Percentiles rank a stretch among this genome's conserved stretches.
Evolutionary conservation across 2,797 vertebrate species (phyloP).

Genomic region (Amblyraja radiata): DNA sequence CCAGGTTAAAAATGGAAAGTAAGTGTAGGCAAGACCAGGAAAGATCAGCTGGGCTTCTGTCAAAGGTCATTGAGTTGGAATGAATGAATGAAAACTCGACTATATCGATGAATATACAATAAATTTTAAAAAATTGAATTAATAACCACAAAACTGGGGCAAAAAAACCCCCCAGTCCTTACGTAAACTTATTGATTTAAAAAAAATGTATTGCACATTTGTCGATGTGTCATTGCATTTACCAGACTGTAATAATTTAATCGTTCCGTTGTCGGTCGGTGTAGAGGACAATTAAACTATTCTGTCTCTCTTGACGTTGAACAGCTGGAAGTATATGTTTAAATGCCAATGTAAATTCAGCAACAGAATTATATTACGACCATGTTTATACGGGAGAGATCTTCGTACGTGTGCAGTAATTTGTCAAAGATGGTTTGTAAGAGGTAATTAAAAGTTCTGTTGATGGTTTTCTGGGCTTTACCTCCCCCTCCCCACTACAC

Average conservation of each 20-base stretch:
- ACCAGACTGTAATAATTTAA: too few relatives aligned
- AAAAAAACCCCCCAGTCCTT: too few relatives aligned
- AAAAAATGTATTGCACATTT: too few relatives aligned
- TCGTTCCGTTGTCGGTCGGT: too few relatives aligned
- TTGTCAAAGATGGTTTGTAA: constrained; percentile 24
- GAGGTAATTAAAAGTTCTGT: constrained; percentile 37
- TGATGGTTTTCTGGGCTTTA: constrained; percentile 34
- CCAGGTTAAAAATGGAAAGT: background rate
- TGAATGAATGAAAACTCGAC: background rate
- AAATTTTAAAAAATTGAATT: too few relatives aligned
- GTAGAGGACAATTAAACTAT: too few relatives aligned
- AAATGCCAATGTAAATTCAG: background rate
- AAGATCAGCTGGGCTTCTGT: background rate
- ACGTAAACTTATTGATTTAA: too few relatives aligned
- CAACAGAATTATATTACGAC: background rate
- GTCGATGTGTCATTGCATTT: too few relatives aligned
- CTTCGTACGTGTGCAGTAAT: constrained; percentile 20
- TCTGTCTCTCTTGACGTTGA: too few relatives aligned
- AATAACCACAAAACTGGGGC: too few relatives aligned
- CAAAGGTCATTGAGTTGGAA: background rate
- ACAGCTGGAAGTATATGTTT: background rate
- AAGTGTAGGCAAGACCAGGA: background rate
- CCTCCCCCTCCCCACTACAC: background rate
- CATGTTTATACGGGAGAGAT: background rate
- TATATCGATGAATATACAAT: too few relatives aligned